Percentiles rank a stretch among this genome's conserved stretches.
These are phyloP conservation scores for Phylloscopus collybita DNA, from an alignment of 2,797 vertebrate species.

Conservation along the genomic window DNA sequence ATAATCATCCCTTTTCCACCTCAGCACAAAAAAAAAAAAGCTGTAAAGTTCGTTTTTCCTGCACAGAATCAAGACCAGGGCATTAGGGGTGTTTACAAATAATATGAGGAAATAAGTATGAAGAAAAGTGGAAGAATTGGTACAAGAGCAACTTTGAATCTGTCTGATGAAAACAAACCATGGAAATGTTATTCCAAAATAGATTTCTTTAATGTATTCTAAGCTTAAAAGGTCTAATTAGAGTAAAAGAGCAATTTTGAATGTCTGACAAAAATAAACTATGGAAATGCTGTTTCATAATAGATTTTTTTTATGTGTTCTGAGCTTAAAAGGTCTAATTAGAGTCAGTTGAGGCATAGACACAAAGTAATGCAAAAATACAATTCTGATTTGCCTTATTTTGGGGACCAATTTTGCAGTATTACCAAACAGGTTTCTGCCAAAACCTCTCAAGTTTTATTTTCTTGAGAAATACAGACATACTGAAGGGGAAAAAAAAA, in stretches of 20 bases:
- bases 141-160: not conserved
- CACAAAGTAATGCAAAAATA: not conserved
- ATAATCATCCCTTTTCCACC: not conserved
- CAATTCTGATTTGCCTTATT: not conserved
- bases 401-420: not conserved
- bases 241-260: not conserved
- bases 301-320: not conserved
- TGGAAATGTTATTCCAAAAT: not conserved
- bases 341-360: not conserved
- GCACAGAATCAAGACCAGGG: not conserved
- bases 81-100: not conserved
- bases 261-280: not conserved
- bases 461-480: not conserved
- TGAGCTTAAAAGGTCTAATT: conserved; percentile 3
- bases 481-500: not conserved
- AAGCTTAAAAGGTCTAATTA: conserved; percentile 3
- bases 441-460: not conserved
- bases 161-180: not conserved
- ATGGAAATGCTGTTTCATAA: not conserved
- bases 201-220: not conserved
- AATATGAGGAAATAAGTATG: not conserved
- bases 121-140: not conserved
- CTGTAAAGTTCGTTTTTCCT: not conserved
- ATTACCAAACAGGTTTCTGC: not conserved
- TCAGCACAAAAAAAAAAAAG: not conserved